Conservation (phyloP, 2,888 invertebrate species). For the Unio pictorum region DNA sequence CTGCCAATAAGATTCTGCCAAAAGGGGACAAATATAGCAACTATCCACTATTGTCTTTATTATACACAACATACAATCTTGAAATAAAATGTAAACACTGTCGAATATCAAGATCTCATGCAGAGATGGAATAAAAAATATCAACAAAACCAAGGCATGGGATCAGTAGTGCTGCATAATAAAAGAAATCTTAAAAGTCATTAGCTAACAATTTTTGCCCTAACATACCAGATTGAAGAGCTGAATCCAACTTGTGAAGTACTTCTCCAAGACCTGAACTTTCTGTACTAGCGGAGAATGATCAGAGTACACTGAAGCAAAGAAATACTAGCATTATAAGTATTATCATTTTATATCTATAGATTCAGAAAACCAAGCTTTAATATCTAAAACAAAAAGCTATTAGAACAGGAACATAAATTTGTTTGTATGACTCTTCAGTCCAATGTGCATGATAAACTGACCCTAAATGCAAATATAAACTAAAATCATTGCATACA, state of each 20-base stretch:
- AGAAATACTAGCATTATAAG: constrained; percentile 1
- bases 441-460: background rate
- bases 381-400: background rate
- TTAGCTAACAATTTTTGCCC: background rate
- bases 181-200: background rate
- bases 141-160: too few species aligned
- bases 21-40: too few species aligned
- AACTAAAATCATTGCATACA: too few species aligned
- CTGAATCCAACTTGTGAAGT: constrained; percentile 73
- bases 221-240: constrained; percentile 56
- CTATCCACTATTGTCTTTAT: too few species aligned
- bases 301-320: constrained; percentile 72
- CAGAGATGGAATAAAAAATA: too few species aligned
- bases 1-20: too few species aligned
- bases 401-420: background rate
- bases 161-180: background rate
- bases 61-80: too few species aligned
- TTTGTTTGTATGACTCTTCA: background rate
- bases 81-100: too few species aligned
- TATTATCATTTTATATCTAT: background rate
- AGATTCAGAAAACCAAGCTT: background rate
- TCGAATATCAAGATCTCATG: too few species aligned
- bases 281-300: constrained; percentile 74
- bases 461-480: too few species aligned
- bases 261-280: constrained; percentile 75